These are phyloP conservation scores for Monopis laevigella DNA, from an alignment of 2,888 invertebrate genomes.

Conservation along the genomic window DNA sequence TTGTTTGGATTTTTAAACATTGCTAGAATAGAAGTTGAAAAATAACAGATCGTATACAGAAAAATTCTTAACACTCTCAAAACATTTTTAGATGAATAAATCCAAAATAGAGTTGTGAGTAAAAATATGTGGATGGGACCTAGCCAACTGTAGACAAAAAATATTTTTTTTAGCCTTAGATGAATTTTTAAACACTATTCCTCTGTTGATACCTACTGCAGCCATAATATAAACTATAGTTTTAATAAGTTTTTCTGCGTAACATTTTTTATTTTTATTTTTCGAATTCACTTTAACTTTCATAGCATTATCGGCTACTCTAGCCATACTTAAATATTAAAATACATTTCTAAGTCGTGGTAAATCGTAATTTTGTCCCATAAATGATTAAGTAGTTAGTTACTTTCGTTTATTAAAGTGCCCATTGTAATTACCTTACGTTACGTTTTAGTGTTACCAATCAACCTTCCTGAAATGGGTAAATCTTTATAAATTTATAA, in stretches of 20 bases:
- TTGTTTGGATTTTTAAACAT: not conserved
- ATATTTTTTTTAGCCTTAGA: not conserved
- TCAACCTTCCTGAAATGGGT: no score
- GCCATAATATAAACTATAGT: not conserved
- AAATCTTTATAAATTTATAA: no score
- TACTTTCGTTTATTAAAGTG: no score
- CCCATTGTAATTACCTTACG: no score
- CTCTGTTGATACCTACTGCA: not conserved
- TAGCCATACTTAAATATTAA: no score
- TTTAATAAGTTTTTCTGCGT: not conserved
- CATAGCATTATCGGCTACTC: not conserved
- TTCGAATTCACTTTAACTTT: conserved; percentile 1
- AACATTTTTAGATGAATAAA: not conserved
- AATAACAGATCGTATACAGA: not conserved
- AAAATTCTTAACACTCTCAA: not conserved
- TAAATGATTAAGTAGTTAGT: no score
- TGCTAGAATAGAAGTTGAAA: not conserved
- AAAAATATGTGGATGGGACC: no score
- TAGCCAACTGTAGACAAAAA: not conserved
- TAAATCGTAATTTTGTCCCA: no score
- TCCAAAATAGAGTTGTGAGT: no score
- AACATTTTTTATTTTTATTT: not conserved
- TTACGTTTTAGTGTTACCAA: no score
- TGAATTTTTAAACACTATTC: not conserved
- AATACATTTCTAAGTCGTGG: no score